Conservation (phyloP, 2,888 invertebrate species). For the Coecobrya sp. region DNA sequence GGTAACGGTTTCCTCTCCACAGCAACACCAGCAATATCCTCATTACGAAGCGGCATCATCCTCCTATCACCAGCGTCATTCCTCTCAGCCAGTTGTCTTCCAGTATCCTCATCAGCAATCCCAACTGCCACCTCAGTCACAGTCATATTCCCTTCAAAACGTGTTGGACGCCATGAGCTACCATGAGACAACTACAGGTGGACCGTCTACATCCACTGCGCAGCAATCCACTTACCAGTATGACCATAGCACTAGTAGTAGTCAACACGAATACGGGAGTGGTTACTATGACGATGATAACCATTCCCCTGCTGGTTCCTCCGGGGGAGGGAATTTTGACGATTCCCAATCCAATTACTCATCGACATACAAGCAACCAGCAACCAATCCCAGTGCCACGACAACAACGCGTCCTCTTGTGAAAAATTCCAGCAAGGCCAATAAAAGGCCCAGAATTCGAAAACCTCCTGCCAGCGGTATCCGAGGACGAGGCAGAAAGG, state of each 20-base stretch:
- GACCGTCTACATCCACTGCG: background rate
- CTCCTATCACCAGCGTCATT: background rate
- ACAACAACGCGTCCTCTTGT: background rate
- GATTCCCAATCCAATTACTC: background rate
- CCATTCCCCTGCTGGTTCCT: background rate
- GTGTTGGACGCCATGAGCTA: background rate
- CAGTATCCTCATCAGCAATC: background rate
- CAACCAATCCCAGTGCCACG: background rate
- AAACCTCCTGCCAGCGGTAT: background rate
- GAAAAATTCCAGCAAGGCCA: background rate
- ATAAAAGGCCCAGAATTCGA: background rate
- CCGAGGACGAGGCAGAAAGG: background rate
- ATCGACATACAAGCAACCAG: too few species aligned
- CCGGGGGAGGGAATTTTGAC: background rate
- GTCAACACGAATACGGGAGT: constrained; percentile 24
- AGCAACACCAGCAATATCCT: background rate
- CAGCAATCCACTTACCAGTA: background rate
- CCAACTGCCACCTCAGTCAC: background rate
- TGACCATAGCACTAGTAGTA: constrained; percentile 5
- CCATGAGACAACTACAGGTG: background rate
- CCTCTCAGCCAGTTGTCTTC: background rate
- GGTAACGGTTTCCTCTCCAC: background rate
- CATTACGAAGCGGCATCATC: background rate
- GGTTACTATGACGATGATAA: background rate
- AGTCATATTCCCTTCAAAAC: background rate